Evolutionary conservation across 2,888 invertebrate genomes (phyloP).

Genomic region (Liposcelis brunnea): DNA sequence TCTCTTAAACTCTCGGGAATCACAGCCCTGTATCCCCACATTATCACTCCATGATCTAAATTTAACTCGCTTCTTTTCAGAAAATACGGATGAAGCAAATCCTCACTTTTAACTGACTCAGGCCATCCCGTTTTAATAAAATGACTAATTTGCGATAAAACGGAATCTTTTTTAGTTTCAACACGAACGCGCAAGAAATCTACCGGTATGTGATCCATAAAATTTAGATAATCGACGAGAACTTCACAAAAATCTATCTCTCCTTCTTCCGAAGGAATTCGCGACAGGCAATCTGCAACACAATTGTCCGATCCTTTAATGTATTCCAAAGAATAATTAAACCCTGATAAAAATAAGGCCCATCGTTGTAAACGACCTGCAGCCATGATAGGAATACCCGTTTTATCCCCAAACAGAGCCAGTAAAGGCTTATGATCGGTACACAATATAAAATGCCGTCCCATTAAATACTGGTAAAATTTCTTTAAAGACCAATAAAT

Average conservation of each 20-base stretch:
- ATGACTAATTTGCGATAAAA: too few species aligned
- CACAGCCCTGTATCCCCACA: conserved; percentile 18
- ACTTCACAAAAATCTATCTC: too few species aligned
- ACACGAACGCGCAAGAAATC: too few species aligned
- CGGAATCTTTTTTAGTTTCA: too few species aligned
- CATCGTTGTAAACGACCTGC: conserved; percentile 21
- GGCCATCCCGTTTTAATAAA: too few species aligned
- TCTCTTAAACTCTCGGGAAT: conserved; percentile 16
- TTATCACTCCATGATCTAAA: conserved; percentile 8
- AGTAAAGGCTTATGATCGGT: conserved; percentile 22
- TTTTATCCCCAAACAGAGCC: conserved; percentile 20
- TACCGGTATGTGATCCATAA: too few species aligned
- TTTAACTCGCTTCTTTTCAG: conserved; percentile 10
- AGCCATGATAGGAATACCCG: conserved; percentile 21
- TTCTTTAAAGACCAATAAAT: conserved; percentile 22
- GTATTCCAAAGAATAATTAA: conserved; percentile 17
- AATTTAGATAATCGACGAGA: too few species aligned
- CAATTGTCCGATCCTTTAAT: conserved; percentile 12
- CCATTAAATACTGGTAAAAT: conserved; percentile 23
- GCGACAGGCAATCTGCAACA: too few species aligned
- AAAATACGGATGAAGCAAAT: conserved; percentile 6
- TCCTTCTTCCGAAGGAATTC: too few species aligned
- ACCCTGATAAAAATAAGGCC: conserved; percentile 16
- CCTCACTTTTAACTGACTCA: neutral
- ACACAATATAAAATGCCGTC: conserved; percentile 19